Percentiles rank a stretch among this genome's conserved stretches.
Evolutionary conservation across 1,140 invertebrate species (phyloP).

Genomic region (Hesperophylax magnus): DNA sequence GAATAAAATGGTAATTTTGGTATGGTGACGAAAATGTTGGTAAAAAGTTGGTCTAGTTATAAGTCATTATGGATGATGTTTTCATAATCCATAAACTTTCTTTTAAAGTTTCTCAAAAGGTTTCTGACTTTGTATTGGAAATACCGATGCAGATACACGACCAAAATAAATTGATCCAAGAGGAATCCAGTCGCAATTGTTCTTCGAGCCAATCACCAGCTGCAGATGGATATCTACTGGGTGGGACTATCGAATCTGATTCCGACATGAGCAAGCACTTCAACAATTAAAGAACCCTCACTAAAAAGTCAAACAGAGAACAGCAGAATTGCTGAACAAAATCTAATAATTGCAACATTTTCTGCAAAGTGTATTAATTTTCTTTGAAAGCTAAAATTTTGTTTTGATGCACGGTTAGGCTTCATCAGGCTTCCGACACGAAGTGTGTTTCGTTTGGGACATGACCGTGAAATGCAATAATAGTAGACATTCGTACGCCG

Average conservation of each 20-base stretch:
- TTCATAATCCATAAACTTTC: too few species aligned
- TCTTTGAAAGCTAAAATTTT: background rate
- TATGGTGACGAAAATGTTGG: too few species aligned
- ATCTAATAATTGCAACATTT: background rate
- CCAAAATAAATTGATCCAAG: constrained; percentile 9
- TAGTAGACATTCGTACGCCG: constrained; percentile 9
- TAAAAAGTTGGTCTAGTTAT: too few species aligned
- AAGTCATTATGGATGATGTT: too few species aligned
- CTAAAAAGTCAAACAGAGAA: background rate
- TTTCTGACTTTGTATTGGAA: background rate
- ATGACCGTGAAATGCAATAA: constrained; percentile 40
- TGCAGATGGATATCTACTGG: constrained; percentile 25
- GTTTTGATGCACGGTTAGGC: background rate
- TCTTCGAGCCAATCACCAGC: constrained; percentile 21
- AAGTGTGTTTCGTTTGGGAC: constrained; percentile 30
- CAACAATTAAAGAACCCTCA: background rate
- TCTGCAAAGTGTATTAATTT: background rate
- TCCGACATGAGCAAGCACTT: background rate
- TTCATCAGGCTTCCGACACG: constrained; percentile 34
- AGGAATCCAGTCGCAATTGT: constrained; percentile 34
- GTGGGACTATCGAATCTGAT: constrained; percentile 23
- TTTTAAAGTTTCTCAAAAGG: background rate
- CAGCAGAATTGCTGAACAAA: background rate
- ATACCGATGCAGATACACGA: background rate
- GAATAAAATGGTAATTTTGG: too few species aligned